Evolutionary conservation across 2,113 vertebrate genomes (phyloP).

Genomic region (Cyprinodon variegatus): DNA sequence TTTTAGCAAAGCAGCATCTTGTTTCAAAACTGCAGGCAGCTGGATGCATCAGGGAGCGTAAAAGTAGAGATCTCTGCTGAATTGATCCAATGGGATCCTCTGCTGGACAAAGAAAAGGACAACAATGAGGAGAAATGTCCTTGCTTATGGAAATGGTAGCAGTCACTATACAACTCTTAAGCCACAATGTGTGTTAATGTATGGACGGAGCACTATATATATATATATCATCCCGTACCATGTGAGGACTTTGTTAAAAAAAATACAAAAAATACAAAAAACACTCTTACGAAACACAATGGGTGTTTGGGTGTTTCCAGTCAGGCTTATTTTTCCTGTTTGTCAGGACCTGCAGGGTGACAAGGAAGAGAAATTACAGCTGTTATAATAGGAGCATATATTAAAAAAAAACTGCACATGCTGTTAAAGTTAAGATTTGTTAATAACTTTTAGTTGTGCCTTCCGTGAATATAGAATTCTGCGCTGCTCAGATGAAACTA

Average conservation of each 20-base stretch:
- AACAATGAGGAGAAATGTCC: background rate
- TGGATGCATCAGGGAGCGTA: no score
- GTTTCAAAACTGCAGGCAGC: no score
- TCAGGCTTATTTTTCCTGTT: background rate
- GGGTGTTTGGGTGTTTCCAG: background rate
- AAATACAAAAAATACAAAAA: background rate
- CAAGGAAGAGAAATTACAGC: background rate
- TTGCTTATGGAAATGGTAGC: background rate
- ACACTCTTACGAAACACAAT: background rate
- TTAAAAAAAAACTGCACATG: background rate
- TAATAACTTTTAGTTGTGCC: no score
- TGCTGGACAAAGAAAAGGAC: background rate
- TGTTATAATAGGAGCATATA: background rate
- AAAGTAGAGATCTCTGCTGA: background rate
- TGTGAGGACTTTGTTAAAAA: background rate
- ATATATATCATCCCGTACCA: background rate
- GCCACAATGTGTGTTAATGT: background rate
- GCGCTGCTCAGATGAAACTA: no score
- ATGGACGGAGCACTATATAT: background rate
- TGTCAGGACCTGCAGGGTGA: background rate
- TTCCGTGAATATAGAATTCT: no score
- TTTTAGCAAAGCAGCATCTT: no score
- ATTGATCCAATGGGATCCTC: background rate
- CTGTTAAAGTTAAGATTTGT: background rate
- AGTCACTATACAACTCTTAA: background rate